Evolutionary conservation across 92 coral and sea anemone genomes (phyloP).

Genomic region (Phymanthus crucifer): DNA sequence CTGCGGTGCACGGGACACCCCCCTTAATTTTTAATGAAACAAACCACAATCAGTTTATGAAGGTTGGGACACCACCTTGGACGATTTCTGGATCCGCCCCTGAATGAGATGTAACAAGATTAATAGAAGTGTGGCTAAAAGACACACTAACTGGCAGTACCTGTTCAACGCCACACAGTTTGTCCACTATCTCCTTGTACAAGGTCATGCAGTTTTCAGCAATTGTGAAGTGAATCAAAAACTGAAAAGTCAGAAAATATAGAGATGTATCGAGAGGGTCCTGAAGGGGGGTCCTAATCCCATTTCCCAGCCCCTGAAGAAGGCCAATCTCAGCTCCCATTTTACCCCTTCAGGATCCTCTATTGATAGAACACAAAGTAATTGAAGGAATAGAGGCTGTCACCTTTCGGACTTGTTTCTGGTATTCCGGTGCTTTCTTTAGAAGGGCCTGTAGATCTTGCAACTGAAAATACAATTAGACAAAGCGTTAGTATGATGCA

Average conservation of each 20-base stretch:
- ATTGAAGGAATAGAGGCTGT: too few relatives aligned
- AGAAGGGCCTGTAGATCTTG: conserved; percentile 81
- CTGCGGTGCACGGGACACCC: too few relatives aligned
- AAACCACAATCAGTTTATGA: too few relatives aligned
- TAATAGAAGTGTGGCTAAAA: too few relatives aligned
- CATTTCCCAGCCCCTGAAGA: too few relatives aligned
- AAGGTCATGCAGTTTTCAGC: conserved; percentile 95
- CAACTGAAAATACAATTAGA: conserved; percentile 53
- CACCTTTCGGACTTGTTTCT: conserved; percentile 84
- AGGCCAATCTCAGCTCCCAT: too few relatives aligned
- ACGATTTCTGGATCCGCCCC: too few relatives aligned
- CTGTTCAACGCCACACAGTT: conserved; percentile 94
- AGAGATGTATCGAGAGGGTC: background rate
- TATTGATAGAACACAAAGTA: too few relatives aligned
- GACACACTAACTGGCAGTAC: conserved; percentile 28
- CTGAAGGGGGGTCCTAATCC: background rate
- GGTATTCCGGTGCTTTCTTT: conserved; percentile 94
- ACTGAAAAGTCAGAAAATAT: conserved; percentile 44
- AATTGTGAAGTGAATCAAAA: conserved; percentile 78
- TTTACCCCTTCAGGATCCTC: too few relatives aligned
- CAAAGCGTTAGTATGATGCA: background rate
- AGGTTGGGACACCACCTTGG: too few relatives aligned
- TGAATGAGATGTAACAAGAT: too few relatives aligned
- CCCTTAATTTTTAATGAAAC: too few relatives aligned
- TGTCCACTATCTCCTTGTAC: conserved; percentile 77